These are phyloP conservation scores for Monochamus alternatus DNA, from an alignment of 2,888 invertebrate genomes.

Conservation along the genomic window DNA sequence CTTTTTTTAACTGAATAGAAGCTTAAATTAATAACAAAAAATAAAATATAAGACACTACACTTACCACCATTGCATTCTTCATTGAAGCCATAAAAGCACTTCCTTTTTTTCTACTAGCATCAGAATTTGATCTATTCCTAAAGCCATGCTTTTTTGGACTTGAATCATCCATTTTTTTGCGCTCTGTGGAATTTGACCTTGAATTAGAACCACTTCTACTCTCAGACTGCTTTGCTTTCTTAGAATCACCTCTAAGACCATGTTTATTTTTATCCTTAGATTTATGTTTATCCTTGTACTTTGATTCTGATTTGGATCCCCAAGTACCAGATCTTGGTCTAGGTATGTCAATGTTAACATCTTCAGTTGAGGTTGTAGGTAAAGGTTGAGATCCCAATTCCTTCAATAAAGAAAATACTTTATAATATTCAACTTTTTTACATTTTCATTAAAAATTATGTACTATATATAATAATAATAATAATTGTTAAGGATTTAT, in stretches of 20 bases:
- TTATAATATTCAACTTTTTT: constrained; percentile 54
- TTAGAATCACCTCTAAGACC: constrained; percentile 54
- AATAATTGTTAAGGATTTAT: too few relatives aligned
- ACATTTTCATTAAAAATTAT: too few relatives aligned
- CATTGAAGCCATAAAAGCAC: constrained; percentile 88
- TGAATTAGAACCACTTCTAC: constrained; percentile 69
- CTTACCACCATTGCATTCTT: constrained; percentile 86
- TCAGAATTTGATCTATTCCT: constrained; percentile 85
- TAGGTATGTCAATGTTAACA: constrained; percentile 67
- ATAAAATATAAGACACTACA: constrained; percentile 27
- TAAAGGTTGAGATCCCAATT: constrained; percentile 77
- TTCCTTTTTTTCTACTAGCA: constrained; percentile 76
- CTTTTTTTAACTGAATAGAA: too few relatives aligned
- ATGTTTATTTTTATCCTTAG: constrained; percentile 56
- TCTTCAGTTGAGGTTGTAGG: constrained; percentile 74
- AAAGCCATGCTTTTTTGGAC: constrained; percentile 78
- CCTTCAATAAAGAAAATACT: constrained; percentile 69
- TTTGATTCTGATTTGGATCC: constrained; percentile 68
- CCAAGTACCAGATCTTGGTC: constrained; percentile 80
- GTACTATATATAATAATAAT: too few relatives aligned
- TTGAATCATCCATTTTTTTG: constrained; percentile 65
- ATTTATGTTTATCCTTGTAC: constrained; percentile 55
- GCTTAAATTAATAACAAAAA: too few relatives aligned
- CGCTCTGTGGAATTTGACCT: constrained; percentile 68
- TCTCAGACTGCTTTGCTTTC: constrained; percentile 65